These are phyloP conservation scores for Drosophila picticornis DNA, from an alignment of 2,888 invertebrate genomes.

Conservation along the genomic window DNA sequence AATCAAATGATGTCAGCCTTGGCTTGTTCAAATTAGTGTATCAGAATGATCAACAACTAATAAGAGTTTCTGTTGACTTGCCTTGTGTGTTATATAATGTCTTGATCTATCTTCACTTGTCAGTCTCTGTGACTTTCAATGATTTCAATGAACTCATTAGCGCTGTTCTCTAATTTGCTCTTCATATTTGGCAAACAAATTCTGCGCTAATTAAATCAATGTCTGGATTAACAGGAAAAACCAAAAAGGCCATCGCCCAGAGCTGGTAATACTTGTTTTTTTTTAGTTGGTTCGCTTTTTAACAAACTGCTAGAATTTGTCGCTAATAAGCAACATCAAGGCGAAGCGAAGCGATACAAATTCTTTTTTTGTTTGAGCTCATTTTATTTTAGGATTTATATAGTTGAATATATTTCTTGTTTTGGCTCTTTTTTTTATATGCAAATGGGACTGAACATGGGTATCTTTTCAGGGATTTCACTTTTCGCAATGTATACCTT, in stretches of 20 bases:
- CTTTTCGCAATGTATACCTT: slow-evolving; percentile 31
- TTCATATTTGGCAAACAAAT: slow-evolving; percentile 41
- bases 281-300: slow-evolving; percentile 9
- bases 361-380: slow-evolving; percentile 30
- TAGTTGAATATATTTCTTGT: slow-evolving; percentile 20
- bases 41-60: slow-evolving; percentile 20
- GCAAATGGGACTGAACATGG: slow-evolving; percentile 15
- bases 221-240: slow-evolving; percentile 59
- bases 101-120: slow-evolving; percentile 8
- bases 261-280: slow-evolving; percentile 60
- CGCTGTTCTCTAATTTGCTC: slow-evolving; percentile 14
- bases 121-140: not conserved
- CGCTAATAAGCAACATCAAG: not conserved
- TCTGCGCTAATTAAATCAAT: slow-evolving; percentile 65
- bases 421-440: slow-evolving; percentile 11
- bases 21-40: slow-evolving; percentile 29
- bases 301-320: slow-evolving; percentile 18
- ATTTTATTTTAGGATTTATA: not conserved
- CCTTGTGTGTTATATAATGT: slow-evolving; percentile 16
- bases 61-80: slow-evolving; percentile 24
- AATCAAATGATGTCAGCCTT: slow-evolving; percentile 53
- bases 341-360: slow-evolving; percentile 12
- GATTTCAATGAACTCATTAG: slow-evolving; percentile 63
- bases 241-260: slow-evolving; percentile 43
- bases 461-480: slow-evolving; percentile 10